Evolutionary conservation across 2,888 invertebrate species (phyloP).

Genomic region (Ariolimax columbianus): DNA sequence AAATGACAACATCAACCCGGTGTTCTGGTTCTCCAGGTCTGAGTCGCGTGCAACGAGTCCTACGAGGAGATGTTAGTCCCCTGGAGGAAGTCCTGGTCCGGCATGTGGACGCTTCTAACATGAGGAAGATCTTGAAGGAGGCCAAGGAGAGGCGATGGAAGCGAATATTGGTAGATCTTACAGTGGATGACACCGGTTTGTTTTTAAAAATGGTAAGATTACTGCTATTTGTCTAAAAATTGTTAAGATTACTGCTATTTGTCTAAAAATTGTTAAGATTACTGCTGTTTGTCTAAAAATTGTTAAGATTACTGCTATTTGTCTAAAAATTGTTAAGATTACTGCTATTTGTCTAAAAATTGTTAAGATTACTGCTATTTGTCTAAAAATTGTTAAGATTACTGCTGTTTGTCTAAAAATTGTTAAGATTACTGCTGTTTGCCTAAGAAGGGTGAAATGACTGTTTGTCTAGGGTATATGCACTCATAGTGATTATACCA

Average conservation of each 20-base stretch:
- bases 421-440: too few relatives aligned
- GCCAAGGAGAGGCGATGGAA: slow-evolving; percentile 91
- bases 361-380: too few relatives aligned
- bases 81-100: slow-evolving; percentile 85
- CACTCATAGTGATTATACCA: too few relatives aligned
- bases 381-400: background rate
- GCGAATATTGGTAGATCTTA: slow-evolving; percentile 92
- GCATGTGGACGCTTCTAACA: slow-evolving; percentile 82
- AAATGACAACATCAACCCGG: background rate
- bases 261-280: background rate
- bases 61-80: slow-evolving; percentile 83
- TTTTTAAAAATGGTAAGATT: slow-evolving; percentile 91
- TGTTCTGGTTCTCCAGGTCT: slow-evolving; percentile 81
- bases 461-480: too few relatives aligned
- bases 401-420: too few relatives aligned
- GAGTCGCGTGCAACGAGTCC: slow-evolving; percentile 85
- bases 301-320: too few relatives aligned
- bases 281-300: too few relatives aligned
- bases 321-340: too few relatives aligned
- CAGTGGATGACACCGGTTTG: slow-evolving; percentile 86
- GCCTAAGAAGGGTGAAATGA: too few relatives aligned
- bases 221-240: too few relatives aligned
- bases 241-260: too few relatives aligned
- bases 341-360: too few relatives aligned
- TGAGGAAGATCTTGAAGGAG: slow-evolving; percentile 86